Evolutionary conservation across 2,797 vertebrate genomes (phyloP).

Genomic region (Eospalax fontanierii): DNA sequence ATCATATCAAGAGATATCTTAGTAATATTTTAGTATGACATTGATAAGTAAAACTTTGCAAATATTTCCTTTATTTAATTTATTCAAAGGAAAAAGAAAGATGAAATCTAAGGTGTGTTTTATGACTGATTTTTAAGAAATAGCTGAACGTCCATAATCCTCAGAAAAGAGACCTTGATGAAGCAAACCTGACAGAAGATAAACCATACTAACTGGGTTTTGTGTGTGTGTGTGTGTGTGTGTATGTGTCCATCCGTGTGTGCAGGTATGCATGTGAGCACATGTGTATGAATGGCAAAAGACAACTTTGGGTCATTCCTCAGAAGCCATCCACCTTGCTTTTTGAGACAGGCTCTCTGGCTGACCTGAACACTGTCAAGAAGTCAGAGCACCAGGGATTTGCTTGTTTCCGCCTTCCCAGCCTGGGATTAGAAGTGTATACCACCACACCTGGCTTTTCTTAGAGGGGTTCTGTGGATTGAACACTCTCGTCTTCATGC

Average conservation of each 20-base stretch:
- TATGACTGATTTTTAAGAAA: neutral
- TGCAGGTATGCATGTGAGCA: too few species aligned
- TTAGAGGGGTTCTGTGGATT: too few species aligned
- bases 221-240: neutral
- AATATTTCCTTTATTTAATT: constrained; percentile 4
- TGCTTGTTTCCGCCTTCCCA: too few species aligned
- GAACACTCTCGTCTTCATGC: too few species aligned
- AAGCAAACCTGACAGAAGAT: neutral
- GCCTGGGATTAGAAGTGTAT: too few species aligned
- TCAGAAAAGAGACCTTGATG: neutral
- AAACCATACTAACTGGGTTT: neutral
- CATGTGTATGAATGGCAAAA: too few species aligned
- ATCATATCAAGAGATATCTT: neutral
- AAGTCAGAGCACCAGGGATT: too few species aligned
- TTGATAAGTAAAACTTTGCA: neutral
- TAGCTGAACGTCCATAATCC: constrained; percentile 5
- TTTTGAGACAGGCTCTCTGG: too few species aligned
- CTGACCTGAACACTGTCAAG: too few species aligned
- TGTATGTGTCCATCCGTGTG: neutral
- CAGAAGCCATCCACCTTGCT: neutral
- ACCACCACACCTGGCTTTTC: too few species aligned
- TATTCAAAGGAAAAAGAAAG: neutral
- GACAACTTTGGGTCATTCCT: neutral
- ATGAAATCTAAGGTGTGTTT: constrained; percentile 21
- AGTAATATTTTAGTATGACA: neutral